phyloP scores from a whole-genome alignment of 2,797 vertebrate species.

The Hemitrygon akajei region DNA sequence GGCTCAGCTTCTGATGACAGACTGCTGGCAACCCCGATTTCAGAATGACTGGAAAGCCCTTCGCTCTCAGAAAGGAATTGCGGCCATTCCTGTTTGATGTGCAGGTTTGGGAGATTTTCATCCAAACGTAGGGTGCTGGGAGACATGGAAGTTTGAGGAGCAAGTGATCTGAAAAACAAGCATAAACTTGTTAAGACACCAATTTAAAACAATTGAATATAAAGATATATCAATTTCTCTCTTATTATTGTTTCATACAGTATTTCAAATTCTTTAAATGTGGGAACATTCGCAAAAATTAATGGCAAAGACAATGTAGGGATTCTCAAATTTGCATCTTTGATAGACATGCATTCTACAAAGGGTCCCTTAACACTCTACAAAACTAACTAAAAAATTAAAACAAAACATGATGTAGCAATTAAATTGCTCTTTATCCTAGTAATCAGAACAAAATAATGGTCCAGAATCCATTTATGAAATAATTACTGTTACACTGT shows the following conservation, averaged over 20 bases:
- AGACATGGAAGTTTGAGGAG: slow-evolving; percentile 64
- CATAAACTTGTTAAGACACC: background rate
- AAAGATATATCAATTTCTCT: background rate
- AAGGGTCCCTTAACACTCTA: slow-evolving; percentile 81
- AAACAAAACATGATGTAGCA: slow-evolving; percentile 64
- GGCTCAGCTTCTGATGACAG: slow-evolving; percentile 66
- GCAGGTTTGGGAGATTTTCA: slow-evolving; percentile 62
- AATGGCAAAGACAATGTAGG: slow-evolving; percentile 60
- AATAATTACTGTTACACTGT: background rate
- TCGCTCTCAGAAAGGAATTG: slow-evolving; percentile 56
- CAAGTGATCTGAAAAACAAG: slow-evolving; percentile 61
- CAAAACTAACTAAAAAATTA: slow-evolving; percentile 79
- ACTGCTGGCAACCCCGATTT: slow-evolving; percentile 57
- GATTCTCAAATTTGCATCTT: slow-evolving; percentile 69
- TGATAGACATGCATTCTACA: slow-evolving; percentile 80
- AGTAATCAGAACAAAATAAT: slow-evolving; percentile 51
- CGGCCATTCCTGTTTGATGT: slow-evolving; percentile 83
- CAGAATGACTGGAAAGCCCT: slow-evolving; percentile 56
- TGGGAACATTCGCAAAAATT: slow-evolving; percentile 69
- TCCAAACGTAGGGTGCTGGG: slow-evolving; percentile 57
- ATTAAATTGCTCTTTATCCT: slow-evolving; percentile 44
- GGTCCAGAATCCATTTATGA: slow-evolving; percentile 4
- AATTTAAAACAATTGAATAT: background rate
- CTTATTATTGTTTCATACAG: background rate
- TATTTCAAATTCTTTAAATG: slow-evolving; percentile 56